Base-by-base conservation (phyloP, 2,888 invertebrate genomes). In the Chromoteleia sp. region DNA sequence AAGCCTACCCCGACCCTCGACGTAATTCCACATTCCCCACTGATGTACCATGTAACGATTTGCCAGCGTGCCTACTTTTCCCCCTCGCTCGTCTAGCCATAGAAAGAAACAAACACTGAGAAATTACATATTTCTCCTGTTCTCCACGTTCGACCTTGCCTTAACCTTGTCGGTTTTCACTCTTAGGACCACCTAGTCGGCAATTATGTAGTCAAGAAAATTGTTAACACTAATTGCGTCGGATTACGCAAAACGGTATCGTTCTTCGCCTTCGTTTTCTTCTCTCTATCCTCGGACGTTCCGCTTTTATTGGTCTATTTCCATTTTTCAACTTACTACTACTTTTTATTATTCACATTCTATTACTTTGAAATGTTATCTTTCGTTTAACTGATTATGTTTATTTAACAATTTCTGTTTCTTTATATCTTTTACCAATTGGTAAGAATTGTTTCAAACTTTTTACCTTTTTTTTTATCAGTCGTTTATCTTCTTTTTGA, bases 241-340 rank as follows among this genome's bases (percentile, higher is more conserved):
- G 84, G 84, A 83, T 85, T 85, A 84, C 84, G 84, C 84, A 85
- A 85, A 76, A 83, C 79, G 81, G 79, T 79, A 79, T 71, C 79
- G 63, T 63, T 56, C 50, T 70, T 59, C 17, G 58, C 36, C 15
- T 61, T 75, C 58, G 25, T 52, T 54, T 33, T 63, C 50, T 43
- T 14, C 41, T 45, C 12, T 14, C 15, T 12, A 36, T 54, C 67
- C 54, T 65, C 29, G 21, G 30, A 8, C 50, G 19, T 36, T 50
- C 25, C 8, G 17, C 7, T 43, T 43, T 43, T 43, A 43, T 19
- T 5, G 2, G 43, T 17, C 10, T 19, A 5, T 41, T 41, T 4
- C 10, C 4, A 6, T 14, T 41, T 14, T 41, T 41, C 14, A 14
- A 41, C n/a, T 4, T 12, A 15, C 14, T 41, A n/a, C 8, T 41